Evolutionary conservation across 1,140 invertebrate species (phyloP).

Genomic region (Drosophila funebris): DNA sequence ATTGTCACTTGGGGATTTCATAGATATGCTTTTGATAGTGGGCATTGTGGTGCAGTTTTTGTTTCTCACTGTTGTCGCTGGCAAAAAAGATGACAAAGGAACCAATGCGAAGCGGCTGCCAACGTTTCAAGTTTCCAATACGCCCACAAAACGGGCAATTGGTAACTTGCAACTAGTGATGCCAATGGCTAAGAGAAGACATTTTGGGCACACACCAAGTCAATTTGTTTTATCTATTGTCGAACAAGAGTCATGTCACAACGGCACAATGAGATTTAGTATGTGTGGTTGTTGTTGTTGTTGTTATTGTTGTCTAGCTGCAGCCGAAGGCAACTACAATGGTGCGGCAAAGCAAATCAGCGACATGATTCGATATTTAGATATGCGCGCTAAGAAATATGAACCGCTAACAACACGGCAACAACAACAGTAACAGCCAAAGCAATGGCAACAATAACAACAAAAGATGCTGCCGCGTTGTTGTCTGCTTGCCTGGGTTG

Average conservation of each 20-base stretch:
- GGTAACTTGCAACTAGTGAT: slow-evolving; percentile 7
- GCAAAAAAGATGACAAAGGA: slow-evolving; percentile 75
- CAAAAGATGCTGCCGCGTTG: slow-evolving; percentile 63
- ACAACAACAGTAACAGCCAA: slow-evolving; percentile 37
- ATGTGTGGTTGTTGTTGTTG: slow-evolving; percentile 62
- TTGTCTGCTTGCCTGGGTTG: slow-evolving; percentile 19
- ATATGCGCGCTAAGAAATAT: slow-evolving; percentile 80
- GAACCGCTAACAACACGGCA: slow-evolving; percentile 71
- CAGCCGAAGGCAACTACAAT: slow-evolving; percentile 48
- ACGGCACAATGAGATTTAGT: slow-evolving; percentile 80
- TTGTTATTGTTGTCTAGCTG: slow-evolving; percentile 21
- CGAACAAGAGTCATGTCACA: slow-evolving; percentile 82
- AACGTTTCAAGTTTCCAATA: slow-evolving; percentile 41
- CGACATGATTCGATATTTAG: slow-evolving; percentile 81
- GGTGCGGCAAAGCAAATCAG: slow-evolving; percentile 73
- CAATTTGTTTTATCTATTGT: slow-evolving; percentile 83
- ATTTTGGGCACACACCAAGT: slow-evolving; percentile 83
- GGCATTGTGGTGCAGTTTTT: slow-evolving; percentile 70
- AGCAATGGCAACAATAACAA: slow-evolving; percentile 49
- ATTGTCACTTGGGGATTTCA: slow-evolving; percentile 50
- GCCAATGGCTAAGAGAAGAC: slow-evolving; percentile 66
- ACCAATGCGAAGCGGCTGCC: slow-evolving; percentile 40
- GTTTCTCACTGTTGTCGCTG: slow-evolving; percentile 16
- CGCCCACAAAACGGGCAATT: slow-evolving; percentile 60
- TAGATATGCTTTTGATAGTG: slow-evolving; percentile 74